Base-by-base conservation (phyloP, 2,888 invertebrate genomes). In the Abrostola triplasia region DNA sequence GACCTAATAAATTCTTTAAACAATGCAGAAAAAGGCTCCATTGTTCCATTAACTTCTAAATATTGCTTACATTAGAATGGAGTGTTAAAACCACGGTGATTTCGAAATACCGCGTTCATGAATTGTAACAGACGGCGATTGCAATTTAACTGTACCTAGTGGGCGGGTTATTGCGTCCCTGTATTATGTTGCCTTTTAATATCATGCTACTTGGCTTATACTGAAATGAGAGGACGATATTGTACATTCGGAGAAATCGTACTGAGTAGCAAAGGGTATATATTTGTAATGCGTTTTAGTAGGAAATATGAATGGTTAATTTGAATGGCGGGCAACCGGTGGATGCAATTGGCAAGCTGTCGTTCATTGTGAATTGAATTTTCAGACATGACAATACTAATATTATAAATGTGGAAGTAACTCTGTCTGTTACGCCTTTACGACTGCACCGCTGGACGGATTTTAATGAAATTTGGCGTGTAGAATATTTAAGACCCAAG, bases 131-230 rank as follows among this genome's bases (percentile, higher is more conserved):
- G 24, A 51, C 24, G 54, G 36, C 35, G 54, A 62, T 64, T 64
- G 44, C 58, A 10, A 59, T 57, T 71, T 50, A 54, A 64, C 40
- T 48, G 54, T 67, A 77, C 47, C 59, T 65, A 52, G 54, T 50
- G 41, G 56, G 57, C 40, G 44, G 36, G 44, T 67, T 73, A 73
- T 73, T 73, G 77, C 63, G 63, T 70, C 57, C 41, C 53, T 38
- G 54, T 63, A 63, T 65, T 73, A 54, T 56, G 58, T 60, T 66
- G 11, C 36, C 59, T 12, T 62, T 74, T 67, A 67, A 51, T 75
- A 75, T 59, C 59, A 47, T 13, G 42, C 49, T 59, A 49, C 64
- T 67, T 71, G 57, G 54, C 53, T 36, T 56, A 42, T 42, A 42
- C 13, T 73, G 7, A 49, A 37, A 42, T 5, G 52, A 48, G 62